These are phyloP conservation scores for Limnephilus rhombicus DNA, from an alignment of 2,888 invertebrate genomes.

Conservation along the genomic window DNA sequence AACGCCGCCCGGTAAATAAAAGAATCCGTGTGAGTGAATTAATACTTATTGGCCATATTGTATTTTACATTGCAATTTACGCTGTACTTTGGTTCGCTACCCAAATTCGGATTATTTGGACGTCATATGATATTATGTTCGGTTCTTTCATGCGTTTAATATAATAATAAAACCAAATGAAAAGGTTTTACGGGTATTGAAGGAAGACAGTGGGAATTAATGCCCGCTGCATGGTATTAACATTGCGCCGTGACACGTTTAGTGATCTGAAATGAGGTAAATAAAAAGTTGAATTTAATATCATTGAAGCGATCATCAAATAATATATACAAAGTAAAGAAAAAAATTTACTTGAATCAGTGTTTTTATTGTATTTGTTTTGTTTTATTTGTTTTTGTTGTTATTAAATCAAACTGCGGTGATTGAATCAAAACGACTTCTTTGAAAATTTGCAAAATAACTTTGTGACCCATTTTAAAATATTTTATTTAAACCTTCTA, in stretches of 20 bases:
- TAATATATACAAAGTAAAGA: neutral
- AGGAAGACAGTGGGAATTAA: neutral
- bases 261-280: neutral
- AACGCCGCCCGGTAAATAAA: constrained; percentile 23
- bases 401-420: too few species aligned
- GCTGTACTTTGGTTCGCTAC: constrained; percentile 12
- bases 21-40: constrained; percentile 33
- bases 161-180: constrained; percentile 5
- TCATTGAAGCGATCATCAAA: neutral
- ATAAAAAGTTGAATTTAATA: neutral
- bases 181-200: constrained; percentile 7
- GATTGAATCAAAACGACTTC: too few species aligned
- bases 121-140: constrained; percentile 50
- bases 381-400: too few species aligned
- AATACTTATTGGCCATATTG: constrained; percentile 54
- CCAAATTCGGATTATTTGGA: constrained; percentile 40
- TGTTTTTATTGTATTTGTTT: too few species aligned
- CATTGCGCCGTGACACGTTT: neutral
- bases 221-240: constrained; percentile 2
- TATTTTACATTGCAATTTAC: constrained; percentile 40
- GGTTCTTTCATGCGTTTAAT: constrained; percentile 19
- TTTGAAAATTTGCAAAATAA: too few species aligned
- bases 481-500: too few species aligned
- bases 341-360: neutral
- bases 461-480: too few species aligned